Evolutionary conservation across 1,140 invertebrate genomes (phyloP), one percentile per base, ranked within the genome.

Genomic region (Gonioctena quinquepunctata): DNA sequence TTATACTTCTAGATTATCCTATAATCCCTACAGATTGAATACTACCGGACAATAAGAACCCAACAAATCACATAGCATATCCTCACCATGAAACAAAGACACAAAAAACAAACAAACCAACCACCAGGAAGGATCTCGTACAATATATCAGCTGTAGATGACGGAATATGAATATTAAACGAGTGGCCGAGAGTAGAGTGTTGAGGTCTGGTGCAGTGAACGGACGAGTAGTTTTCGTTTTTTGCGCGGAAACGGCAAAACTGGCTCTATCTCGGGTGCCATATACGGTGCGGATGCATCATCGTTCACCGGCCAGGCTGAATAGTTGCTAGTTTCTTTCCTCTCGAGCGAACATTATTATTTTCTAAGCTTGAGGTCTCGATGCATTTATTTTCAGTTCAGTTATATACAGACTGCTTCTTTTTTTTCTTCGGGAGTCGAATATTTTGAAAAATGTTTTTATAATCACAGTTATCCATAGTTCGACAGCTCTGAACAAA

Each of bases 231-330:
- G 60, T 62, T 62, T 62, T 62, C 16, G 63, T 70, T 70, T 70
- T 66, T 70, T 42, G 52, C 63, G 16, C 28, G 60, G 48, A 57
- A 70, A 57, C 16, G 33, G 33, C 33, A 70, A 63, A 66, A 70
- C 69, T 52, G 69, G 54, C 50, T 66, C 50, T 66, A 48, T 26
- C 57, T 66, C 63, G 48, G 48, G 61, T 61, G 62, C 69, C 69
- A 57, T 70, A 66, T 70, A 70, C 54, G 69, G 69, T 25, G 28
- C 48, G 69, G 52, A 66, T 70, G 69, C 63, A 70, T 70, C 69
- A 66, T 66, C 69, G 33, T 57, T 42, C 16, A 42, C 33, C 33
- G 13, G 33, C 33, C 33, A 42, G 33, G 11, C 33, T 11, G 33
- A 42, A 11, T 42, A 8, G 33, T 42, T 13, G 3, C 33, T 42